Base-by-base conservation (phyloP, 2,113 vertebrate species). In the Gila orcuttii region DNA sequence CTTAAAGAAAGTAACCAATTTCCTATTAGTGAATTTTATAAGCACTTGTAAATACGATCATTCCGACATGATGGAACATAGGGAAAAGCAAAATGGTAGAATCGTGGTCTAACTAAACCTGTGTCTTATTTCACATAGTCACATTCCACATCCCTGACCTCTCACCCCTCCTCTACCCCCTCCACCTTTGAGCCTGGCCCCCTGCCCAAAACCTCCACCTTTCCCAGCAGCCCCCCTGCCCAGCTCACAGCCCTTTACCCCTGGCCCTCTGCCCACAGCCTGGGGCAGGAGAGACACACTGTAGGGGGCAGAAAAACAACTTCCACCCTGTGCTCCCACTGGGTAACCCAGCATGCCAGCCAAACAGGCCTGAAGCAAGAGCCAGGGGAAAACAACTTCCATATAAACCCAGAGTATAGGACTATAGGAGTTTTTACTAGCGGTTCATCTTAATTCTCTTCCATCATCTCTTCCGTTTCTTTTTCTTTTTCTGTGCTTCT, bases 241-340 rank as follows among this genome's bases (percentile, higher is more conserved):
- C 92, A 85, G 91, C 92, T 92, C 93, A 90, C 91, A 78, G 82
- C 91, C 88, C 91, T 91, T 90, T 92, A 88, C 93, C 92, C 92
- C 90, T 92, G 94, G 93, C 91, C 91, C 91, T 92, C 90, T 93
- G 83, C 92, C 89, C 87, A 93, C 91, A 92, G 93, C 94, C 93
- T 91, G 90, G 90, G 93, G 93, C 94, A 82, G 82, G 85, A 92
- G 89, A 92, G 90, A 92, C 89, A 89, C 90, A 90, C 94, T 86
- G 82, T 91, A 93, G 94, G 94, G 93, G 94, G 94, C 93, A 95
- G 92, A 95, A 95, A 95, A 95, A 94, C 94, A 95, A 95, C 93
- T 93, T 94, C 92, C 93, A 94, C 93, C 92, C 92, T 89, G 91
- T 91, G 92, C 91, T 94, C 94, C 88, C 91, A 93, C 93, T 93